Evolutionary conservation across 2,888 invertebrate genomes (phyloP).

Genomic region (Euclidia mi): DNA sequence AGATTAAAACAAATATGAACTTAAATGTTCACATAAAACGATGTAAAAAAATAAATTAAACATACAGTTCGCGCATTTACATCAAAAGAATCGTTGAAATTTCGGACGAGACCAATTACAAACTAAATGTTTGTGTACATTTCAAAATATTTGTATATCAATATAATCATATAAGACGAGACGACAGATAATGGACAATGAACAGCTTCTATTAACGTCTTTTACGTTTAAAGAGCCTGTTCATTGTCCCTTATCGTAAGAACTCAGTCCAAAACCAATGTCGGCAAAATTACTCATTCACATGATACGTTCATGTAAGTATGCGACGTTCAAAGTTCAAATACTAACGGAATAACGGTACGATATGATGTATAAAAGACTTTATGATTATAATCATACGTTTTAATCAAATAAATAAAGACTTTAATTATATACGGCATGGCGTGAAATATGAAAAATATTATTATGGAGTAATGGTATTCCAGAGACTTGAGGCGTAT

Average conservation of each 20-base stretch:
- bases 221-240: conserved; percentile 8
- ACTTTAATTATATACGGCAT: too few relatives aligned
- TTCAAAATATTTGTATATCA: conserved; percentile 20
- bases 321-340: background rate
- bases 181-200: conserved; percentile 9
- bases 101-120: conserved; percentile 6
- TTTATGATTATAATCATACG: too few relatives aligned
- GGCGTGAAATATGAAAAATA: too few relatives aligned
- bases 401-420: too few relatives aligned
- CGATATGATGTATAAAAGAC: too few relatives aligned
- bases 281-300: conserved; percentile 15
- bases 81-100: conserved; percentile 2
- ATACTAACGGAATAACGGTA: too few relatives aligned
- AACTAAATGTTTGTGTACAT: conserved; percentile 5
- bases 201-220: too few relatives aligned
- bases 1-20: background rate
- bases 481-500: too few relatives aligned
- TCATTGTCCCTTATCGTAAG: conserved; percentile 13
- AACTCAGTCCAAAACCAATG: conserved; percentile 5
- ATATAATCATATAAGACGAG: too few relatives aligned
- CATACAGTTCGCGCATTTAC: too few relatives aligned
- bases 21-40: background rate
- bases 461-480: too few relatives aligned
- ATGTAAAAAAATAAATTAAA: too few relatives aligned
- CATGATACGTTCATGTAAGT: conserved; percentile 5